Evolutionary conservation across 1,140 invertebrate genomes (phyloP).

Genomic region (Drosophila orosa): DNA sequence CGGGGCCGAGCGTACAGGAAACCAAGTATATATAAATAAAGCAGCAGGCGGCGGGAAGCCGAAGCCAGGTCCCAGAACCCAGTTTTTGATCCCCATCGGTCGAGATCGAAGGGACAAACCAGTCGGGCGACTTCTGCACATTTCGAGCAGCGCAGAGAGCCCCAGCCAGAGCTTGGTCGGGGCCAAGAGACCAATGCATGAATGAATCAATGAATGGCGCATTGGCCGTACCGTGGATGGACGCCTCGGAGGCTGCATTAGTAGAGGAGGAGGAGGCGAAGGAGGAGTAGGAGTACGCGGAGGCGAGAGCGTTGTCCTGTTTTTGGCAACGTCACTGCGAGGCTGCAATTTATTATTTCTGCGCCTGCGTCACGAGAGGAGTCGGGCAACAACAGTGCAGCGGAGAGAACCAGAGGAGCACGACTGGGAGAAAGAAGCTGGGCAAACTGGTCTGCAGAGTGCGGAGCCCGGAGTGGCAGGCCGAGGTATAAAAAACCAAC

Average conservation of each 20-base stretch:
- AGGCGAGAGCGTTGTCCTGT: constrained; percentile 65
- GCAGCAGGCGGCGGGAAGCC: constrained; percentile 15
- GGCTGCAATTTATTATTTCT: constrained; percentile 74
- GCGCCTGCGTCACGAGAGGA: constrained; percentile 68
- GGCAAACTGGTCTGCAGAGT: constrained; percentile 35
- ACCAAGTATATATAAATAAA: constrained; percentile 34
- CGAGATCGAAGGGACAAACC: constrained; percentile 63
- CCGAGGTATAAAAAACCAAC: constrained; percentile 48
- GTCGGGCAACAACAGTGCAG: constrained; percentile 4
- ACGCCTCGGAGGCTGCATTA: constrained; percentile 16
- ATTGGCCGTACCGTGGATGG: constrained; percentile 11
- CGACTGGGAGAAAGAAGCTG: constrained; percentile 10
- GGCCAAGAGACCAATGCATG: constrained; percentile 53
- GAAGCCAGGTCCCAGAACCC: constrained; percentile 35
- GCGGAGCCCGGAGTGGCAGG: constrained; percentile 31
- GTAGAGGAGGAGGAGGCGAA: constrained; percentile 4
- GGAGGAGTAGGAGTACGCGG: constrained; percentile 7
- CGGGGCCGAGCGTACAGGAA: constrained; percentile 32
- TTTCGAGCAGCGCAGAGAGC: constrained; percentile 66
- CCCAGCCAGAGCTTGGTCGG: constrained; percentile 25
- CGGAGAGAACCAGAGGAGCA: constrained; percentile 14
- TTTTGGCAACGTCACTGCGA: constrained; percentile 78
- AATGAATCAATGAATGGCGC: constrained; percentile 78
- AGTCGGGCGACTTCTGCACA: constrained; percentile 80
- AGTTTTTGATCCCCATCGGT: constrained; percentile 29